Evolutionary conservation across 2,113 vertebrate genomes (phyloP).

Genomic region (Heptranchias perlo): DNA sequence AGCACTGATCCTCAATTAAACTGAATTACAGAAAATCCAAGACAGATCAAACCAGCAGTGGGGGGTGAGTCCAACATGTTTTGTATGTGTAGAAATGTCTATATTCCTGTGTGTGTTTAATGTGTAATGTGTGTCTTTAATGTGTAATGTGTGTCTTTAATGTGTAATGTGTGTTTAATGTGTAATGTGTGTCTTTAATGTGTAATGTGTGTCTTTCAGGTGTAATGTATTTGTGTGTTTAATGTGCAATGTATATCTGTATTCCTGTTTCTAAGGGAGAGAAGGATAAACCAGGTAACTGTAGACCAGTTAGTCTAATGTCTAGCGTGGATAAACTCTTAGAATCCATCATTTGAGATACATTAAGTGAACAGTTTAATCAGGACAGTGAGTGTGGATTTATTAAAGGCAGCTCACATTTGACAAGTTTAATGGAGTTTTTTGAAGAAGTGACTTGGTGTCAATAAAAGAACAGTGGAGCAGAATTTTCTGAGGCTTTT

Average conservation of each 20-base stretch:
- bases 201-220: background rate
- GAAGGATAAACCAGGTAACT: background rate
- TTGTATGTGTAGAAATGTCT: background rate
- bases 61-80: background rate
- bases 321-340: background rate
- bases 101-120: background rate
- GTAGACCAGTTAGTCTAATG: background rate
- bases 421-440: conserved; percentile 11
- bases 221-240: background rate
- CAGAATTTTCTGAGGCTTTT: too few species aligned
- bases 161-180: too few species aligned
- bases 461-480: too few species aligned
- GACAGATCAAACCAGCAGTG: background rate
- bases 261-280: background rate
- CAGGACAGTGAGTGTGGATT: background rate
- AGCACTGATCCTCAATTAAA: background rate
- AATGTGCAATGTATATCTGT: background rate
- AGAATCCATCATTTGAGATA: background rate
- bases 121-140: background rate
- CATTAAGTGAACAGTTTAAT: background rate
- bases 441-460: background rate
- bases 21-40: background rate
- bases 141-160: background rate
- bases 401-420: background rate
- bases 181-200: too few species aligned